A percentile compares a stretch with the other conserved stretches of the same genome.
Conservation (phyloP, 2,888 invertebrate species). For the Melieria omissa region DNA sequence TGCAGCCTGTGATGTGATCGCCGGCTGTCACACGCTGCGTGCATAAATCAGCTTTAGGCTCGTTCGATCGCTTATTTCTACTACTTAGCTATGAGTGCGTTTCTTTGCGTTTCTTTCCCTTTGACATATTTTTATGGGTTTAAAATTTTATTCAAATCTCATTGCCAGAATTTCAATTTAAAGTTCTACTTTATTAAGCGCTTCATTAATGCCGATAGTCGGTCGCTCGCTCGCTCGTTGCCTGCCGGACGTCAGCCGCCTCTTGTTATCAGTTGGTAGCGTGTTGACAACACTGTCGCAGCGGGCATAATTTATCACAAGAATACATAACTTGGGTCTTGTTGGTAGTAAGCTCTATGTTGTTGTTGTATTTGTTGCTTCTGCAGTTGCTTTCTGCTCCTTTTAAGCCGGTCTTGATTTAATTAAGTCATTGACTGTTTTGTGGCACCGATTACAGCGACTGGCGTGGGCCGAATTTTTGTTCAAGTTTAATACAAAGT, state of each 20-base stretch:
- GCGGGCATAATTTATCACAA: slow-evolving; percentile 19
- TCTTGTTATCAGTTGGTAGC: slow-evolving; percentile 15
- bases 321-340: background rate
- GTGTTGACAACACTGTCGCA: slow-evolving; percentile 25
- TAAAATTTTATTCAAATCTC: too few relatives aligned
- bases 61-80: background rate
- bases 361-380: background rate
- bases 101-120: too few relatives aligned
- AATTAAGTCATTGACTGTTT: slow-evolving; percentile 34
- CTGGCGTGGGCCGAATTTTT: too few relatives aligned
- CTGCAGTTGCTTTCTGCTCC: too few relatives aligned
- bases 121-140: too few relatives aligned
- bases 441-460: background rate
- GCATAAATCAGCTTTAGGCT: slow-evolving; percentile 21
- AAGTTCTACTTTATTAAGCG: background rate
- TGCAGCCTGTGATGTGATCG: background rate
- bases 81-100: background rate
- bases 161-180: background rate
- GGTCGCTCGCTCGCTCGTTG: background rate
- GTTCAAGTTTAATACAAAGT: too few relatives aligned
- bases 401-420: background rate
- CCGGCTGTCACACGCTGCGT: slow-evolving; percentile 22
- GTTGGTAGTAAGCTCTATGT: background rate
- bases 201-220: background rate
- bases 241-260: background rate